These are phyloP conservation scores for Stegodyphus dumicola DNA, from an alignment of 1,140 invertebrate genomes.

Conservation along the genomic window DNA sequence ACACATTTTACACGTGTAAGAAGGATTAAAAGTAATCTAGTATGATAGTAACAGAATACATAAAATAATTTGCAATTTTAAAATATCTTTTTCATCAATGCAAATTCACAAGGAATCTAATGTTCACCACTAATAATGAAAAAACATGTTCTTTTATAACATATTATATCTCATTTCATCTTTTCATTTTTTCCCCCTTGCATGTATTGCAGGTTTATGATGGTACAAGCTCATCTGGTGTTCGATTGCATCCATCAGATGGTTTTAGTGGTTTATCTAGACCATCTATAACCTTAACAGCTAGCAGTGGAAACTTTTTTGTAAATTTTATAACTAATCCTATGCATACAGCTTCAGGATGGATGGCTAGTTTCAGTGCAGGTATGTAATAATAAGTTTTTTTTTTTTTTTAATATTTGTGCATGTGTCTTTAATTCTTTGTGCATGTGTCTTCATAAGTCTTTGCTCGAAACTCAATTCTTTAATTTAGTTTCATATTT, in stretches of 20 bases:
- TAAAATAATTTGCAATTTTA: too few species aligned
- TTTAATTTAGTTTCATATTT: too few species aligned
- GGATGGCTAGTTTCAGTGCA: conserved; percentile 91
- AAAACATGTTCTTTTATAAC: background rate
- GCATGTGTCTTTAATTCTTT: background rate
- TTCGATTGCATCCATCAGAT: conserved; percentile 86
- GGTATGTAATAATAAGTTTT: conserved; percentile 21
- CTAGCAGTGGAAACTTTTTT: conserved; percentile 92
- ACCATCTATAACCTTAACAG: conserved; percentile 91
- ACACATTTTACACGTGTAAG: too few species aligned
- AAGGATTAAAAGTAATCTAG: too few species aligned
- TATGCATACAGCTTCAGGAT: conserved; percentile 83
- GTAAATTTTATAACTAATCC: conserved; percentile 90
- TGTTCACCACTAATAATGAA: background rate
- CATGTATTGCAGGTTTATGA: conserved; percentile 52
- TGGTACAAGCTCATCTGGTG: conserved; percentile 69
- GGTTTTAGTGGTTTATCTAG: conserved; percentile 83
- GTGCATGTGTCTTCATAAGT: background rate
- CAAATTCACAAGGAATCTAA: too few species aligned
- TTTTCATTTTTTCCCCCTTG: background rate
- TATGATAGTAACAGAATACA: too few species aligned
- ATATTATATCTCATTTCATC: background rate
- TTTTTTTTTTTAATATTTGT: background rate
- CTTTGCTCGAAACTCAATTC: too few species aligned
- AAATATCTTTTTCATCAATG: too few species aligned